Percentiles rank a stretch among this genome's conserved stretches.
Evolutionary conservation across 1,140 invertebrate genomes (phyloP).

Genomic region (Ips nitidus): DNA sequence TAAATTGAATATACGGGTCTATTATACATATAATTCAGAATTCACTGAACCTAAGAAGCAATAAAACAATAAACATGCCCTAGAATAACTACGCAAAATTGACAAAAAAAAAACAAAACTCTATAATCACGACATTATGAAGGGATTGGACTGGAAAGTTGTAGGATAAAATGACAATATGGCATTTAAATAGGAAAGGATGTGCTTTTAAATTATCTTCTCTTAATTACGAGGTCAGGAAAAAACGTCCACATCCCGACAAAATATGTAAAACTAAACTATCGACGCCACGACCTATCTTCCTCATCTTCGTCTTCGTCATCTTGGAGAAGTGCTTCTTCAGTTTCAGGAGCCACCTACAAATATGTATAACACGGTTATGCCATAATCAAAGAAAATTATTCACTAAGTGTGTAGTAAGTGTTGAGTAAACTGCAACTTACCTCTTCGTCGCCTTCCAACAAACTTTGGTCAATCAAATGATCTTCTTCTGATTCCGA

Average conservation of each 20-base stretch:
- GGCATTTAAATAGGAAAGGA: too few relatives aligned
- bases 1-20: slow-evolving; percentile 3
- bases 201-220: too few relatives aligned
- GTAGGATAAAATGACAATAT: too few relatives aligned
- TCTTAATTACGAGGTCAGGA: too few relatives aligned
- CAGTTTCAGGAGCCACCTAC: slow-evolving; percentile 47
- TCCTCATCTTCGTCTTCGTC: slow-evolving; percentile 65
- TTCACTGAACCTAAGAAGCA: background rate
- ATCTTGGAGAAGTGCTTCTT: slow-evolving; percentile 54
- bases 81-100: background rate
- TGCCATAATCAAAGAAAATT: background rate
- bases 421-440: slow-evolving; percentile 9
- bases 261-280: slow-evolving; percentile 35
- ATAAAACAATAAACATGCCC: background rate
- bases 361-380: background rate
- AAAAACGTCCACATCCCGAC: background rate
- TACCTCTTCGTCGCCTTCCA: slow-evolving; percentile 53
- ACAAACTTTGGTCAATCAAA: slow-evolving; percentile 50
- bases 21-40: background rate
- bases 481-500: slow-evolving; percentile 54
- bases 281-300: slow-evolving; percentile 63
- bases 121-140: background rate
- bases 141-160: too few relatives aligned
- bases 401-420: too few relatives aligned
- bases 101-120: slow-evolving; percentile 2